A percentile compares a stretch with the other conserved stretches of the same genome.
Evolutionary conservation across 2,113 vertebrate genomes (phyloP).

Genomic region (Phylloscopus trochilus): DNA sequence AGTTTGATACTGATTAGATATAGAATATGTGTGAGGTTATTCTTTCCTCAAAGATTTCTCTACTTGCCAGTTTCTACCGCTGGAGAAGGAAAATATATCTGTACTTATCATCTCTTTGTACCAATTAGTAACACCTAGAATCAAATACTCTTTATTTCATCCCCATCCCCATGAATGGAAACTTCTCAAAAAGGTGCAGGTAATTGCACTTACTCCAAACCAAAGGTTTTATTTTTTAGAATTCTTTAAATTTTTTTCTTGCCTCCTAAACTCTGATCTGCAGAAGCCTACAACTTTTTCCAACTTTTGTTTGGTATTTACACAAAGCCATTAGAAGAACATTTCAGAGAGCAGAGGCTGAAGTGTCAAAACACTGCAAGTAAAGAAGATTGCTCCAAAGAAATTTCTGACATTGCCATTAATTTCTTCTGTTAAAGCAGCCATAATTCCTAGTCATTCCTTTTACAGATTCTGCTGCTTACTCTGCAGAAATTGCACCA

Average conservation of each 20-base stretch:
- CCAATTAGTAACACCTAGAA: background rate
- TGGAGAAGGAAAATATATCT: background rate
- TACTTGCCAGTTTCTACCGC: background rate
- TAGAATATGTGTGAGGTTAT: background rate
- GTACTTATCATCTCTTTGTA: background rate
- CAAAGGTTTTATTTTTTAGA: background rate
- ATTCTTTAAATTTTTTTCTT: background rate
- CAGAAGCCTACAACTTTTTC: background rate
- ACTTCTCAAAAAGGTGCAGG: background rate
- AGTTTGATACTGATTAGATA: background rate
- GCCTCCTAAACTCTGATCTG: background rate
- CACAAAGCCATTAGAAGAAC: background rate
- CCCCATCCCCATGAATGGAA: background rate
- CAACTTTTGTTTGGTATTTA: background rate
- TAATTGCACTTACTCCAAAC: background rate
- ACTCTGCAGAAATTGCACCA: background rate
- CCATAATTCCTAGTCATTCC: background rate
- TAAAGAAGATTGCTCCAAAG: background rate
- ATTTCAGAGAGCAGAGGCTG: background rate
- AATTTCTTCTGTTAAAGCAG: background rate
- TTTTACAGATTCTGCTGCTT: background rate
- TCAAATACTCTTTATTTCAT: background rate
- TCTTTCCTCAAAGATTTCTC: background rate
- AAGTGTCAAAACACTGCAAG: background rate
- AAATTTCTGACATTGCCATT: conserved; percentile 1